These are phyloP conservation scores for Drosophila lacicola DNA, from an alignment of 2,888 invertebrate genomes.

Conservation along the genomic window DNA sequence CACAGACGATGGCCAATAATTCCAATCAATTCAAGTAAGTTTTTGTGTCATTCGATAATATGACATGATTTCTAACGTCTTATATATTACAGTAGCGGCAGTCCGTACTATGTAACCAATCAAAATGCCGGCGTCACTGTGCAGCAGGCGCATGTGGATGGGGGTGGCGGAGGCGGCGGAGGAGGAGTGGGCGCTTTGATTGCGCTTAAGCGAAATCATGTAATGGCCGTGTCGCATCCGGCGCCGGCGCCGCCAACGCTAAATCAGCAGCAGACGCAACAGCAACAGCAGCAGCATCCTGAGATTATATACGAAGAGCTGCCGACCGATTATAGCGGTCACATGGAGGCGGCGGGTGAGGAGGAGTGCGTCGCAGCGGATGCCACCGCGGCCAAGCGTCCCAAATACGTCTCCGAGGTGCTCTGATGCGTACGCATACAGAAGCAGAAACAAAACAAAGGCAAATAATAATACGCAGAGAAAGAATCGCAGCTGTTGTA, in stretches of 20 bases:
- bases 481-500: constrained; percentile 18
- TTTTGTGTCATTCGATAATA: neutral
- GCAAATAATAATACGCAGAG: constrained; percentile 51
- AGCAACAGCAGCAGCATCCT: constrained; percentile 68
- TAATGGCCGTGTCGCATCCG: constrained; percentile 77
- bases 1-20: constrained; percentile 82
- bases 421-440: constrained; percentile 83
- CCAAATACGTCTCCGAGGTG: constrained; percentile 83
- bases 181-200: constrained; percentile 75
- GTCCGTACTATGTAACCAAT: constrained; percentile 83
- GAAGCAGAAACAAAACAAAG: constrained; percentile 62
- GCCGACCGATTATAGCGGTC: constrained; percentile 84
- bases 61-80: neutral
- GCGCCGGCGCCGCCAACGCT: constrained; percentile 57
- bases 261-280: constrained; percentile 69
- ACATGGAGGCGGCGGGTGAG: constrained; percentile 80
- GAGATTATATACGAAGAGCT: constrained; percentile 83
- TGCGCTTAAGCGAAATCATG: constrained; percentile 83
- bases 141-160: constrained; percentile 63
- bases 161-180: constrained; percentile 31
- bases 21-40: constrained; percentile 84
- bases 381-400: constrained; percentile 80
- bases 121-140: constrained; percentile 73
- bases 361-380: constrained; percentile 81
- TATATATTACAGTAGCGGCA: constrained; percentile 72